phyloP scores from a whole-genome alignment of 1,140 invertebrate genomes.

The Platyscapa corneri region DNA sequence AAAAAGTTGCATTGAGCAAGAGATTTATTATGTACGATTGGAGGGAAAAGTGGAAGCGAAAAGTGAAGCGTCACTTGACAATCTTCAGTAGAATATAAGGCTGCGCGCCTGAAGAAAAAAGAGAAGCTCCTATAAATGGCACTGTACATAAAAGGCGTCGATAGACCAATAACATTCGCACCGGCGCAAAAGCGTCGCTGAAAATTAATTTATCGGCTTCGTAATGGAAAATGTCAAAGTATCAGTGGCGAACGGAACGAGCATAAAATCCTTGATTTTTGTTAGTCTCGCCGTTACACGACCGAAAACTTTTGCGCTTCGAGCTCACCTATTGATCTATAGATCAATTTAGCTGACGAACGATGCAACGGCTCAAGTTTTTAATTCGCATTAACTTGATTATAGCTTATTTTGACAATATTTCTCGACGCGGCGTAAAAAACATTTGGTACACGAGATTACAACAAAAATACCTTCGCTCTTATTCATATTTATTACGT shows the following conservation, averaged over 20 bases:
- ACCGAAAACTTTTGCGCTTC: too few relatives aligned
- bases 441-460: background rate
- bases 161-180: conserved; percentile 1
- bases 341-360: too few relatives aligned
- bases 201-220: conserved; percentile 66
- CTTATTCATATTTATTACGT: background rate
- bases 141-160: conserved; percentile 57
- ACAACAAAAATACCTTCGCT: background rate
- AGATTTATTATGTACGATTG: conserved; percentile 20
- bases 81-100: conserved; percentile 8
- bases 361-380: too few relatives aligned
- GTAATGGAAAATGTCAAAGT: conserved; percentile 61
- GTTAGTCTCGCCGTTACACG: background rate
- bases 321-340: too few relatives aligned
- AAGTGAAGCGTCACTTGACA: background rate
- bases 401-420: background rate
- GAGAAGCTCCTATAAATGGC: conserved; percentile 60
- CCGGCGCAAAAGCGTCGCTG: conserved; percentile 43
- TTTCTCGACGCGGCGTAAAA: background rate
- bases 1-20: background rate
- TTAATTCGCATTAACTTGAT: too few relatives aligned
- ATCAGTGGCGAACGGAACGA: background rate
- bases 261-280: background rate
- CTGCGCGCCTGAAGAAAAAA: conserved; percentile 33
- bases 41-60: background rate